These are phyloP conservation scores for Triplophysa rosa DNA, from an alignment of 2,113 vertebrate species.

Conservation along the genomic window DNA sequence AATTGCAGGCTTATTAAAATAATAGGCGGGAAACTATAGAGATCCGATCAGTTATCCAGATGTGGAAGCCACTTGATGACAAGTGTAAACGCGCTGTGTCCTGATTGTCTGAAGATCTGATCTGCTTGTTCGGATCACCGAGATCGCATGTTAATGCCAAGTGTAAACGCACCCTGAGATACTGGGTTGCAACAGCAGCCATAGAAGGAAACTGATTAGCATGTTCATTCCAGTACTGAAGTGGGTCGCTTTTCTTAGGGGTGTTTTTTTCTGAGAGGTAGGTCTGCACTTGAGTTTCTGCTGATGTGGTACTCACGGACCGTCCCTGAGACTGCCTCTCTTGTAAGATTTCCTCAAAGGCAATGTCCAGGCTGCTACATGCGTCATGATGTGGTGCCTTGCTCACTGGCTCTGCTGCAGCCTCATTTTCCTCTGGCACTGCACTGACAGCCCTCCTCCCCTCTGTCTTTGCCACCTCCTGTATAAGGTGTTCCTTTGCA, in stretches of 20 bases:
- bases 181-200: slow-evolving; percentile 7
- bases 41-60: no score
- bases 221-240: slow-evolving; percentile 1
- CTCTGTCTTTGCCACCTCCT: slow-evolving; percentile 34
- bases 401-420: slow-evolving; percentile 22
- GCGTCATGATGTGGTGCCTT: slow-evolving; percentile 30
- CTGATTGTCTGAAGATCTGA: no score
- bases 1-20: no score
- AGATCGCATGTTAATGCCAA: no score
- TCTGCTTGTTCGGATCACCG: no score
- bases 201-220: background rate
- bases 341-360: slow-evolving; percentile 28
- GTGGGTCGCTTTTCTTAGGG: slow-evolving; percentile 15
- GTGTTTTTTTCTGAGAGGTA: slow-evolving; percentile 15
- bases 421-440: slow-evolving; percentile 17
- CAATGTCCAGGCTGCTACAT: slow-evolving; percentile 23
- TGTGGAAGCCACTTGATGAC: no score
- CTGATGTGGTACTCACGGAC: background rate
- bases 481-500: slow-evolving; percentile 32
- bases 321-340: slow-evolving; percentile 13
- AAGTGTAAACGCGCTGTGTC: no score
- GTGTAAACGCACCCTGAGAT: no score
- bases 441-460: slow-evolving; percentile 1
- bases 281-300: slow-evolving; percentile 15
- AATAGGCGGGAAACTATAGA: no score